Percentiles rank a stretch among this genome's conserved stretches.
Evolutionary conservation across 2,113 vertebrate genomes (phyloP).

Genomic region (Rhinolophus sinicus): DNA sequence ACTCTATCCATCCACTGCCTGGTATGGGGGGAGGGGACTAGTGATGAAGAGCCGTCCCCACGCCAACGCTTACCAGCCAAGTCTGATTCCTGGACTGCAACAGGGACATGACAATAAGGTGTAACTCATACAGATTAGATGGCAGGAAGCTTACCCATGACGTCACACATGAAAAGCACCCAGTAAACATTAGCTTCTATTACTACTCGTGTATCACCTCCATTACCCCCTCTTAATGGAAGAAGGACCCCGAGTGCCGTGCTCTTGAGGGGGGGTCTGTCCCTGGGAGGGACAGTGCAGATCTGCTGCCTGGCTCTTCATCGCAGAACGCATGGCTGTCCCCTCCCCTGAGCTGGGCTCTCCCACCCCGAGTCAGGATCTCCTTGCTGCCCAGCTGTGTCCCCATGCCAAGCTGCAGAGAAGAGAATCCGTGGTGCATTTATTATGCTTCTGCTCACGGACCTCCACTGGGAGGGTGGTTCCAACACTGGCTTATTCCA

Average conservation of each 20-base stretch:
- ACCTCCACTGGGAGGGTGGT: neutral
- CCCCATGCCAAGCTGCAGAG: neutral
- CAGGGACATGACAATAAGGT: fast-evolving
- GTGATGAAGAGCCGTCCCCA: neutral
- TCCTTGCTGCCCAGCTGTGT: neutral
- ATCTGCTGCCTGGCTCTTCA: neutral
- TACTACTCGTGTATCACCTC: fast-evolving
- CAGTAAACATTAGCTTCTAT: fast-evolving
- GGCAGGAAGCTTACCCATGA: neutral
- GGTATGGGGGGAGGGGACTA: neutral
- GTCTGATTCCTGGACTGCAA: neutral
- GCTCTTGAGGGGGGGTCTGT: neutral
- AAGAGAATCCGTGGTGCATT: neutral
- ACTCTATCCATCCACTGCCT: neutral
- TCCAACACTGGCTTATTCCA: neutral
- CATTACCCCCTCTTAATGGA: fast-evolving
- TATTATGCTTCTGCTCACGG: no score
- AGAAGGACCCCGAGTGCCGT: fast-evolving
- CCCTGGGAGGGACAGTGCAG: neutral
- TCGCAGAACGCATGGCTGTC: fast-evolving
- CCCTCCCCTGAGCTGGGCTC: neutral
- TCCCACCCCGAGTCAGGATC: fast-evolving
- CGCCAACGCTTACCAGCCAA: fast-evolving
- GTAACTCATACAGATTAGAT: neutral
- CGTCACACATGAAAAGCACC: fast-evolving